Evolutionary conservation across 2,113 vertebrate species (phyloP).

Genomic region (Oncorhynchus keta): DNA sequence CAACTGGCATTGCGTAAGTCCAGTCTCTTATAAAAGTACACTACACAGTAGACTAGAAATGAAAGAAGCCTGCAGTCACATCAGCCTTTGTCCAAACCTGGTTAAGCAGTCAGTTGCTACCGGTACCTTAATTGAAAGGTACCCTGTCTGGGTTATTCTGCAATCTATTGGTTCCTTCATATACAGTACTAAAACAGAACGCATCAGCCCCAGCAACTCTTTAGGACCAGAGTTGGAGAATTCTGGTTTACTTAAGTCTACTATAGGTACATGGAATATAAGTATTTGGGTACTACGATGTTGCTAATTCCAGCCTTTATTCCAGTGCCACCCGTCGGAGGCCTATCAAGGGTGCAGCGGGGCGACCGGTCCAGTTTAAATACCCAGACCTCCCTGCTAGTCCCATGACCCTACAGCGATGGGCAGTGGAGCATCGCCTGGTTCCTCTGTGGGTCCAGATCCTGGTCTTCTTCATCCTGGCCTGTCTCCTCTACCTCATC

Average conservation of each 20-base stretch:
- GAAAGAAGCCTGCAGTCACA: no score
- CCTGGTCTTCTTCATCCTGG: conserved; percentile 64
- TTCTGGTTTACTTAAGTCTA: background rate
- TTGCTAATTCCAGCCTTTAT: background rate
- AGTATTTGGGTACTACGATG: no score
- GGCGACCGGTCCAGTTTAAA: conserved; percentile 69
- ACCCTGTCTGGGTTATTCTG: no score
- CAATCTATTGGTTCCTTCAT: no score
- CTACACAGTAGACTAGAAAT: background rate
- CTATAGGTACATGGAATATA: no score
- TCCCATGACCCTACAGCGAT: conserved; percentile 49
- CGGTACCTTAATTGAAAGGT: no score
- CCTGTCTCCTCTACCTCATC: conserved; percentile 70
- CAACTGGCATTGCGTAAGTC: conserved; percentile 68
- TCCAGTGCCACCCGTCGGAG: conserved; percentile 70
- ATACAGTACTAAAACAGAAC: no score
- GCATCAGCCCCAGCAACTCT: no score
- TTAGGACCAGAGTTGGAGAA: no score
- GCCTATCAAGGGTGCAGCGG: conserved; percentile 72
- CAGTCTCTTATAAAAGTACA: background rate
- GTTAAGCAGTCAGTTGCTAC: no score
- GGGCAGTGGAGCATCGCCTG: conserved; percentile 44
- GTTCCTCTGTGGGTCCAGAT: conserved; percentile 70
- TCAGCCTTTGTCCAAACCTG: no score
- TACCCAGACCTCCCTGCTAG: conserved; percentile 62